phyloP scores from a whole-genome alignment of 2,797 vertebrate species.

The Mormyrops boulengeri region DNA sequence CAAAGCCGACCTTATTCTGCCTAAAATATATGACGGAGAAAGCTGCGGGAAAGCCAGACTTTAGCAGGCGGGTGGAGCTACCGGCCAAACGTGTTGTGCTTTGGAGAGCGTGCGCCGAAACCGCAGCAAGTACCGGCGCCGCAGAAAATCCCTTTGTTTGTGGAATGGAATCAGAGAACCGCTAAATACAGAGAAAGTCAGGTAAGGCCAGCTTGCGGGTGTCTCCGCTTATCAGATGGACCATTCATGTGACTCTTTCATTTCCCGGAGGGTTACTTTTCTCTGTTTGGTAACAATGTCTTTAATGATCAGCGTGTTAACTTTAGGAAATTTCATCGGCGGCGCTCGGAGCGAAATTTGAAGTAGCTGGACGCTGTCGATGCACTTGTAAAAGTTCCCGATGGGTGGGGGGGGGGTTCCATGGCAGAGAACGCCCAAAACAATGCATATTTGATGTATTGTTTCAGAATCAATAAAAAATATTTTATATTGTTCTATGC shows the following conservation, averaged over 20 bases:
- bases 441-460: not conserved
- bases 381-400: not conserved
- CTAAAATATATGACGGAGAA: not conserved
- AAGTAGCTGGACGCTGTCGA: not conserved
- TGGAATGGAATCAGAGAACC: not conserved
- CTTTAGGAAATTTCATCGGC: not conserved
- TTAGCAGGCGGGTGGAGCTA: not conserved
- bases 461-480: not conserved
- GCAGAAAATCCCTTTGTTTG: not conserved
- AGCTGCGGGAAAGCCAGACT: not conserved
- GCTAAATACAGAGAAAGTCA: not conserved
- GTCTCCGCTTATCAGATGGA: not conserved
- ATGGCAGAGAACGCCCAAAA: not conserved
- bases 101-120: not conserved
- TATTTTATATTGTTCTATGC: not conserved
- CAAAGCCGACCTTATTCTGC: slow-evolving; percentile 17
- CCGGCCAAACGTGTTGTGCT: too few species aligned
- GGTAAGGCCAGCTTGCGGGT: not conserved
- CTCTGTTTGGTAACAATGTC: not conserved
- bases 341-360: not conserved
- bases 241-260: not conserved
- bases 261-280: not conserved
- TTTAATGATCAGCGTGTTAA: not conserved
- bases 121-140: not conserved
- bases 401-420: not conserved